Conservation (phyloP, 2,797 vertebrate genomes). For the Sebastolobus alascanus region DNA sequence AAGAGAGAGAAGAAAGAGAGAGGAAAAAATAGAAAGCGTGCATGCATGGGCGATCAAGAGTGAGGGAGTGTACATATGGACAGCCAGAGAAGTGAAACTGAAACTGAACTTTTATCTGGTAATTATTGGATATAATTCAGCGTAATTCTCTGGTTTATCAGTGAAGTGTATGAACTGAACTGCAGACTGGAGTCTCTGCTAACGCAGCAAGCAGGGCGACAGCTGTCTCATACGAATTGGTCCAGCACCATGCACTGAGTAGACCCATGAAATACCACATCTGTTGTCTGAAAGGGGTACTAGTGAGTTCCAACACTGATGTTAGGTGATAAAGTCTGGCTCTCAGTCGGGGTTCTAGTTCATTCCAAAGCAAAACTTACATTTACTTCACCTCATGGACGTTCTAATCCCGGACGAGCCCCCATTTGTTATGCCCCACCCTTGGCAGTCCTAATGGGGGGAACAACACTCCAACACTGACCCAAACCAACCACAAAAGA, state of each 20-base stretch:
- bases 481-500: no score
- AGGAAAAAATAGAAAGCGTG: background rate
- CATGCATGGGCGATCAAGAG: constrained; percentile 11
- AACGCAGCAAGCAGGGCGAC: background rate
- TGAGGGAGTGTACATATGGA: background rate
- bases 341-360: no score
- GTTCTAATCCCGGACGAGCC: no score
- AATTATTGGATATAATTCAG: constrained; percentile 13
- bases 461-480: no score
- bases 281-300: no score
- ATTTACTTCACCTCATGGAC: no score
- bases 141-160: background rate
- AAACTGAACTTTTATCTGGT: constrained; percentile 17
- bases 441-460: no score
- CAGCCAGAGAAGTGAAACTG: constrained; percentile 4
- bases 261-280: background rate
- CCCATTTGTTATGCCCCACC: no score
- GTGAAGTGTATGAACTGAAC: background rate
- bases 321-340: no score
- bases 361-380: no score
- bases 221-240: constrained; percentile 3
- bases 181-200: constrained; percentile 10
- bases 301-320: no score
- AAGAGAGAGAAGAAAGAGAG: background rate
- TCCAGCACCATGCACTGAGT: background rate